Evolutionary conservation across 2,888 invertebrate species (phyloP).

Genomic region (Clusia tigrina): DNA sequence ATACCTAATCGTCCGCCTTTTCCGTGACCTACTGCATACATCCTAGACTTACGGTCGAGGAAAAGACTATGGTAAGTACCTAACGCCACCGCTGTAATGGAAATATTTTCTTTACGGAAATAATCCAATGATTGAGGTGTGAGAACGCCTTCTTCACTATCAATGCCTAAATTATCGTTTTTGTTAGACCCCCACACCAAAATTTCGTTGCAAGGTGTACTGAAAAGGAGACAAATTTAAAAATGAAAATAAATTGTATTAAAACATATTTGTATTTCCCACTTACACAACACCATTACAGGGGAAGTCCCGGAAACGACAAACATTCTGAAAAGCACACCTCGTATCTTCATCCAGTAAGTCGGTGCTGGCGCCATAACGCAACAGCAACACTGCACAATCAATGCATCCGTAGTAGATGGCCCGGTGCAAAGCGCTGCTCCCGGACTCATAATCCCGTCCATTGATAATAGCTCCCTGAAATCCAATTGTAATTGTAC

Average conservation of each 20-base stretch:
- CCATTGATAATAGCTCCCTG: slow-evolving; percentile 58
- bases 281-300: slow-evolving; percentile 31
- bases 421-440: slow-evolving; percentile 82
- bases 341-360: slow-evolving; percentile 56
- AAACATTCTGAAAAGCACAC: slow-evolving; percentile 57
- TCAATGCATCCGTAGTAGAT: slow-evolving; percentile 84
- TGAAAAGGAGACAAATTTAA: slow-evolving; percentile 48
- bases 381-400: slow-evolving; percentile 74
- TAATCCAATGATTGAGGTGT: slow-evolving; percentile 74
- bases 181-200: slow-evolving; percentile 87
- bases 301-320: slow-evolving; percentile 64
- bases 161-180: slow-evolving; percentile 83
- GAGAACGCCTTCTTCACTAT: slow-evolving; percentile 70
- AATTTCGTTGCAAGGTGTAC: slow-evolving; percentile 67
- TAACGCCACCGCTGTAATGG: slow-evolving; percentile 69
- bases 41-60: slow-evolving; percentile 58
- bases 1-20: slow-evolving; percentile 78
- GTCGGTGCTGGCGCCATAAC: slow-evolving; percentile 67
- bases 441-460: slow-evolving; percentile 66
- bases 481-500: not conserved
- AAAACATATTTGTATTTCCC: slow-evolving; percentile 11
- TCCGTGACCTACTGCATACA: slow-evolving; percentile 83
- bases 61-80: slow-evolving; percentile 61
- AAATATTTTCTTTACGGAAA: slow-evolving; percentile 71
- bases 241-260: not conserved